Conservation (phyloP, 1,140 invertebrate species). For the Calephelis virginiensis region DNA sequence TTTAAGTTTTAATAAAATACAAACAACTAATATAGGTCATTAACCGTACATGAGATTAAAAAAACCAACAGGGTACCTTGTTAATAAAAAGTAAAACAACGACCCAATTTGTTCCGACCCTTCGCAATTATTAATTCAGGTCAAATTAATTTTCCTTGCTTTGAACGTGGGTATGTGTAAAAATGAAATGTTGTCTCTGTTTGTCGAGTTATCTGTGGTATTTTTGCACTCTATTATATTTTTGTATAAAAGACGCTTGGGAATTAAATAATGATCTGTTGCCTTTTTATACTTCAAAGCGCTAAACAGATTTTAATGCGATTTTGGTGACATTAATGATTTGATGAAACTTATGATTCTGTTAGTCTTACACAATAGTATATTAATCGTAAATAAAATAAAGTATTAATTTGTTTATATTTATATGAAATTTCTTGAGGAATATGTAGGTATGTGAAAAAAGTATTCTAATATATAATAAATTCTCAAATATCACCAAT, state of each 20-base stretch:
- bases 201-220: background rate
- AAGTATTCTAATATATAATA: no score
- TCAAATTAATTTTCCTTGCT: conserved; percentile 12
- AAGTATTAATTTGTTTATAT: no score
- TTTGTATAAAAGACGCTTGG: no score
- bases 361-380: no score
- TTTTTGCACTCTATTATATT: no score
- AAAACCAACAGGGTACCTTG: background rate
- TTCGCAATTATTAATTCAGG: conserved; percentile 16
- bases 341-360: no score
- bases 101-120: conserved; percentile 13
- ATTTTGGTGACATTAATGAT: background rate
- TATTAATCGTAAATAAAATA: no score
- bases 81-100: conserved; percentile 1
- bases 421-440: no score
- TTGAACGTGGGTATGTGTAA: background rate
- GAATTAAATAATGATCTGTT: no score
- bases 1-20: background rate
- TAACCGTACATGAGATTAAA: background rate
- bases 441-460: no score
- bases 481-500: no score
- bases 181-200: background rate
- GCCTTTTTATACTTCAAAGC: background rate
- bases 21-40: background rate
- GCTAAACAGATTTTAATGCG: conserved; percentile 4